phyloP scores from a whole-genome alignment of 2,113 vertebrate species.

The Carassius carassius region DNA sequence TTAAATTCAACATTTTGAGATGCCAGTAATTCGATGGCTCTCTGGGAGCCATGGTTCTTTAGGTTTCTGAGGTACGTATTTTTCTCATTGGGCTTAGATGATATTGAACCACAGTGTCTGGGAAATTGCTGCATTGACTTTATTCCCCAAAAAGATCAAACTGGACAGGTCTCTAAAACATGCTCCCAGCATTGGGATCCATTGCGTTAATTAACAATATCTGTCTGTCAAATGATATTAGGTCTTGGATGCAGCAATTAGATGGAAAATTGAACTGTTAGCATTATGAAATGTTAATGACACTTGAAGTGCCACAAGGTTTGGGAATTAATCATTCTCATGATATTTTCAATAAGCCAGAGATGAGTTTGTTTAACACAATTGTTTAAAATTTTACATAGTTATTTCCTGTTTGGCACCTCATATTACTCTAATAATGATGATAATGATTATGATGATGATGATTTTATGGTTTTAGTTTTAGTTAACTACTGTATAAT shows the following conservation, averaged over 20 bases:
- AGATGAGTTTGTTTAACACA: not conserved
- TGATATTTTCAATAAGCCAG: not conserved
- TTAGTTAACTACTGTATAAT: too few relatives aligned
- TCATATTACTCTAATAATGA: too few relatives aligned
- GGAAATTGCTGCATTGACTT: slow-evolving; percentile 9
- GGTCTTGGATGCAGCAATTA: slow-evolving; percentile 7
- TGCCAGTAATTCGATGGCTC: slow-evolving; percentile 39
- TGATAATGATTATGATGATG: too few relatives aligned
- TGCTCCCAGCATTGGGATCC: not conserved
- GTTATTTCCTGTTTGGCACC: too few relatives aligned
- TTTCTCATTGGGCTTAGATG: slow-evolving; percentile 26
- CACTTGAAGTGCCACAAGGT: not conserved
- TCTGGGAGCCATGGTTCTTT: not conserved
- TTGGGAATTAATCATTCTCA: not conserved
- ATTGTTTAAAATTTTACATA: too few relatives aligned
- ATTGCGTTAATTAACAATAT: not conserved
- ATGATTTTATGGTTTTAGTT: too few relatives aligned
- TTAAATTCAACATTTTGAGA: slow-evolving; percentile 7
- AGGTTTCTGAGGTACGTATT: slow-evolving; percentile 13
- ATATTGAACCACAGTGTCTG: slow-evolving; percentile 13
- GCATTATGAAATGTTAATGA: slow-evolving; percentile 29
- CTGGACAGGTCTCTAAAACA: not conserved
- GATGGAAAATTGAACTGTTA: slow-evolving; percentile 6
- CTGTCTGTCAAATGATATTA: slow-evolving; percentile 1
- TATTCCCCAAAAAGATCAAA: not conserved